Evolutionary conservation across 1,140 invertebrate species (phyloP).

Genomic region (Drosophila pachea): DNA sequence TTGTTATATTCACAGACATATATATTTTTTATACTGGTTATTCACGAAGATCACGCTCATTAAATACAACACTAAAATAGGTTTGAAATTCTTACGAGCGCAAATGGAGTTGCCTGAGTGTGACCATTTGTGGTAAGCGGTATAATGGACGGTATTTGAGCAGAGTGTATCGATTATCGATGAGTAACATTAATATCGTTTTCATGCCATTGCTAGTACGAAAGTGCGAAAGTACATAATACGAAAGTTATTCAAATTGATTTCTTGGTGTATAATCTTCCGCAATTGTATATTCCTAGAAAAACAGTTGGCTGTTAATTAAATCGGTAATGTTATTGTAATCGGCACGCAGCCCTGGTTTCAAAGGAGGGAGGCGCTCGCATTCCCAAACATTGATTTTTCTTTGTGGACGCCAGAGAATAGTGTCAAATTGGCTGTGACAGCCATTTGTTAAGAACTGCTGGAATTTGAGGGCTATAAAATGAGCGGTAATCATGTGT

Average conservation of each 20-base stretch:
- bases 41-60: no score
- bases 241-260: no score
- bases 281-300: neutral
- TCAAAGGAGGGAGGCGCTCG: constrained; percentile 42
- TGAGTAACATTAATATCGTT: no score
- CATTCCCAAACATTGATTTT: constrained; percentile 56
- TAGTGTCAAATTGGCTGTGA: constrained; percentile 30
- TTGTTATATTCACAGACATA: neutral
- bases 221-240: no score
- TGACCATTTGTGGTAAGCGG: no score
- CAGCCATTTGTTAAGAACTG: constrained; percentile 24
- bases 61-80: no score
- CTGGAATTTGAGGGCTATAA: constrained; percentile 18
- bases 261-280: neutral
- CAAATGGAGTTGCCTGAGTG: no score
- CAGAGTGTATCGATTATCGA: neutral
- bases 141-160: no score
- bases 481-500: constrained; percentile 39
- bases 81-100: no score
- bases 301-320: constrained; percentile 22
- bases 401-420: constrained; percentile 34
- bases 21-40: constrained; percentile 7
- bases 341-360: constrained; percentile 24
- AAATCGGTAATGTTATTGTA: constrained; percentile 13
- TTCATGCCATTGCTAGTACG: no score